Percentiles rank a stretch among this genome's conserved stretches.
Evolutionary conservation across 2,113 vertebrate genomes (phyloP).

Genomic region (Silurus glanis): DNA sequence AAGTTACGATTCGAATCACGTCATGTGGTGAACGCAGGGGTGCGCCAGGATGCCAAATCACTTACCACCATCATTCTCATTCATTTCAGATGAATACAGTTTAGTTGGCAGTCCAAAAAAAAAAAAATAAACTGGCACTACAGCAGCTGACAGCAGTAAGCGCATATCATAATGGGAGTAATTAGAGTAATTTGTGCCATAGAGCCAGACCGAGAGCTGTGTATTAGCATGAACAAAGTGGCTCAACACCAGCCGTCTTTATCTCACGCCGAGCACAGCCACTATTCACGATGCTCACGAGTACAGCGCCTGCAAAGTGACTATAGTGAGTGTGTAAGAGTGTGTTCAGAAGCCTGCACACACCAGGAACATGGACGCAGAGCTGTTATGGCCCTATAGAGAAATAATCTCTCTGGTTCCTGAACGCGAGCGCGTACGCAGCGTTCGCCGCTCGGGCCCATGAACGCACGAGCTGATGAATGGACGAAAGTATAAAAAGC

Average conservation of each 20-base stretch:
- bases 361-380: constrained; percentile 21
- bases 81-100: constrained; percentile 31
- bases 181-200: constrained; percentile 50
- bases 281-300: not conserved
- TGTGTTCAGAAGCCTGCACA: not conserved
- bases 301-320: not conserved
- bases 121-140: not conserved
- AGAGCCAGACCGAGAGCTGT: constrained; percentile 43
- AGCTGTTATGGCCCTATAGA: not conserved
- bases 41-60: constrained; percentile 19
- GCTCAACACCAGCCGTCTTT: constrained; percentile 28
- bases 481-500: constrained; percentile 27
- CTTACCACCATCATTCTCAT: constrained; percentile 5
- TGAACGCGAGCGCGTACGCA: constrained; percentile 39
- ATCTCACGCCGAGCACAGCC: not conserved
- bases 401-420: not conserved
- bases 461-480: constrained; percentile 10
- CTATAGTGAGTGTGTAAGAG: not conserved
- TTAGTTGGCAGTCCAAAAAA: constrained; percentile 14
- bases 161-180: constrained; percentile 53
- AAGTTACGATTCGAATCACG: constrained; percentile 66
- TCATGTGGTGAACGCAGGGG: constrained; percentile 16
- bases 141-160: constrained; percentile 41
- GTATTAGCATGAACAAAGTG: constrained; percentile 42
- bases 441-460: not conserved